These are phyloP conservation scores for Pangasianodon gigas DNA, from an alignment of 2,113 vertebrate genomes.

Conservation along the genomic window DNA sequence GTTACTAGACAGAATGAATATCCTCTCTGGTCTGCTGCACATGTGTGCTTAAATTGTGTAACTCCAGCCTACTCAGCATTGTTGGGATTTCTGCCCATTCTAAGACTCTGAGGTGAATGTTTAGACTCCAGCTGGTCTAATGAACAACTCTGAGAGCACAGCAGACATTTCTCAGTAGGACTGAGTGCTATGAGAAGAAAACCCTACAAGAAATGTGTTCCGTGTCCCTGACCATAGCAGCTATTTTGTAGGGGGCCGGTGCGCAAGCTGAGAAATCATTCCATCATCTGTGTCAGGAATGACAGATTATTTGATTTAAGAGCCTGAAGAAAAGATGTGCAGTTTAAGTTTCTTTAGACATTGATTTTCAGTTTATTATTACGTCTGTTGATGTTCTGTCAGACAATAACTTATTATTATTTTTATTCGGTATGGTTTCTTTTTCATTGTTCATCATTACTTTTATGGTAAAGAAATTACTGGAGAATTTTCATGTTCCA, in stretches of 20 bases:
- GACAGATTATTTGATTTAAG: slow-evolving; percentile 37
- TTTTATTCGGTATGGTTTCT: background rate
- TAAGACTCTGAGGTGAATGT: slow-evolving; percentile 38
- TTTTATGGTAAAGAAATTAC: background rate
- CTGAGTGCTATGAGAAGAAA: slow-evolving; percentile 7
- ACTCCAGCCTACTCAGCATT: slow-evolving; percentile 23
- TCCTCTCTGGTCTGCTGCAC: slow-evolving; percentile 34
- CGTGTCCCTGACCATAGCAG: slow-evolving; percentile 9
- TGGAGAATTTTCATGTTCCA: background rate
- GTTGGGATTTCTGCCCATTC: slow-evolving; percentile 41
- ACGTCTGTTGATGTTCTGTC: slow-evolving; percentile 1
- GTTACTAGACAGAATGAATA: slow-evolving; percentile 1
- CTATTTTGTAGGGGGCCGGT: background rate
- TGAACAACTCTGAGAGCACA: slow-evolving; percentile 23
- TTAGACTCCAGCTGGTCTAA: slow-evolving; percentile 46
- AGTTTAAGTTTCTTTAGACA: background rate
- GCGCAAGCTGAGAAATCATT: slow-evolving; percentile 3
- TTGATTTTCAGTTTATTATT: slow-evolving; percentile 23
- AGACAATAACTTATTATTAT: background rate
- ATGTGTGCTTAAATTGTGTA: slow-evolving; percentile 41
- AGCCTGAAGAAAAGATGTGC: slow-evolving; percentile 2
- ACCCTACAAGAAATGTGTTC: slow-evolving; percentile 11
- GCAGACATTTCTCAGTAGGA: slow-evolving; percentile 28
- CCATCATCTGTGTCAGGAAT: background rate
- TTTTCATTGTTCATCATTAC: slow-evolving; percentile 7